Conservation (phyloP, 2,113 vertebrate genomes). For the Cryptomyrus ogoouensis region DNA sequence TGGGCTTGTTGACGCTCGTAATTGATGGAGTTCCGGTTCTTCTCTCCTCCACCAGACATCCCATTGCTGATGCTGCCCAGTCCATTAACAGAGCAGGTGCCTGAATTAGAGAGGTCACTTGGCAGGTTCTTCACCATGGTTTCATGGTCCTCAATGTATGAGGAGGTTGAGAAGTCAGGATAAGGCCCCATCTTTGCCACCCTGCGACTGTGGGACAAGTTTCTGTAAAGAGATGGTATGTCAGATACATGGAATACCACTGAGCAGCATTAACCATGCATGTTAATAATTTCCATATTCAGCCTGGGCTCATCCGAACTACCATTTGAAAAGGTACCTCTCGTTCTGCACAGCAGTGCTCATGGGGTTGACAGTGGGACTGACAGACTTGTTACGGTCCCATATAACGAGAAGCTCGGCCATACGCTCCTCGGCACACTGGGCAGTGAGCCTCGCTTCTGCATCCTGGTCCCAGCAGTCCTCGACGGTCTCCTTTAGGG, state of each 20-base stretch:
- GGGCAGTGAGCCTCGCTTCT: slow-evolving; percentile 90
- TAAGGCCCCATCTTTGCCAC: slow-evolving; percentile 89
- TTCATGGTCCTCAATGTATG: slow-evolving; percentile 94
- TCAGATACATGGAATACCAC: neutral
- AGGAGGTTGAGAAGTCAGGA: slow-evolving; percentile 85
- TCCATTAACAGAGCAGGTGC: slow-evolving; percentile 51
- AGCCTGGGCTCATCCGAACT: neutral
- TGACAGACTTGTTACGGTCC: slow-evolving; percentile 96
- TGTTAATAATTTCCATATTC: too few species aligned
- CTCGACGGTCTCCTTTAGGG: slow-evolving; percentile 96
- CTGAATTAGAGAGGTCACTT: slow-evolving; percentile 70
- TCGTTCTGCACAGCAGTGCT: slow-evolving; percentile 95
- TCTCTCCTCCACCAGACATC: slow-evolving; percentile 63
- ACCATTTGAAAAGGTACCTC: slow-evolving; percentile 57
- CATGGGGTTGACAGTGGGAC: slow-evolving; percentile 95
- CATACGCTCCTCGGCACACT: slow-evolving; percentile 95
- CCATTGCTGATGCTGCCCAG: slow-evolving; percentile 38
- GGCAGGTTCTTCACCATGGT: slow-evolving; percentile 89
- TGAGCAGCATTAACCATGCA: neutral
- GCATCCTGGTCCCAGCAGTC: slow-evolving; percentile 99
- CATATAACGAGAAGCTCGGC: slow-evolving; percentile 95
- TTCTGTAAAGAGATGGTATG: slow-evolving; percentile 59
- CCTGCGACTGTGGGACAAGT: slow-evolving; percentile 80
- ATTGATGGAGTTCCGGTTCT: slow-evolving; percentile 96
- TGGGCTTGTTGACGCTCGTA: slow-evolving; percentile 78